Conservation (phyloP, 53 echinoderm and acorn worm species). For the Antedon mediterranea region DNA sequence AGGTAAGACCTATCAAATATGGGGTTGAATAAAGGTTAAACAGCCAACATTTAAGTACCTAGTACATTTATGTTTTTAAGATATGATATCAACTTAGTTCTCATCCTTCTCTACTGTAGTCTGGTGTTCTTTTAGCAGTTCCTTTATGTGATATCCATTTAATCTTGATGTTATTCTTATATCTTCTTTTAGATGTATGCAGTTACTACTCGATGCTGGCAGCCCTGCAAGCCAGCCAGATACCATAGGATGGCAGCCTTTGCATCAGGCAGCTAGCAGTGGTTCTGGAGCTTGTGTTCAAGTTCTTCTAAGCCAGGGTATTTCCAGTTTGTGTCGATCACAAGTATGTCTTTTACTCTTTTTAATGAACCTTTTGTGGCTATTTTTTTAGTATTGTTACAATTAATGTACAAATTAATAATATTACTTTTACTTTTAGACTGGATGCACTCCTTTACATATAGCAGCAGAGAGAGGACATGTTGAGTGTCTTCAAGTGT, state of each 20-base stretch:
- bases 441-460: constrained; percentile 80
- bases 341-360: too few species aligned
- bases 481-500: constrained; percentile 36
- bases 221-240: constrained; percentile 50
- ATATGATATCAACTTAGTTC: too few species aligned
- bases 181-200: constrained; percentile 46
- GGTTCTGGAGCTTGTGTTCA: constrained; percentile 75
- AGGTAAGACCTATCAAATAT: too few species aligned
- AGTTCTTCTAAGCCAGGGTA: constrained; percentile 61
- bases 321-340: constrained; percentile 45
- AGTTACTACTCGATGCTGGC: constrained; percentile 53
- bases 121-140: too few species aligned
- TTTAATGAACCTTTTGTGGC: too few species aligned
- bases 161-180: not conserved
- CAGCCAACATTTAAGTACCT: too few species aligned
- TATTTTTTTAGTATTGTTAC: too few species aligned
- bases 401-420: too few species aligned
- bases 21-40: too few species aligned
- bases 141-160: too few species aligned
- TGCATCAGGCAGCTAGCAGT: constrained; percentile 73
- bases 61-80: too few species aligned
- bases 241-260: constrained; percentile 69
- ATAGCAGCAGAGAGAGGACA: constrained; percentile 63
- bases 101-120: too few species aligned
- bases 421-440: constrained; percentile 23